These are phyloP conservation scores for Poicephalus meyeri DNA, from an alignment of 2,113 vertebrate genomes.

Conservation along the genomic window DNA sequence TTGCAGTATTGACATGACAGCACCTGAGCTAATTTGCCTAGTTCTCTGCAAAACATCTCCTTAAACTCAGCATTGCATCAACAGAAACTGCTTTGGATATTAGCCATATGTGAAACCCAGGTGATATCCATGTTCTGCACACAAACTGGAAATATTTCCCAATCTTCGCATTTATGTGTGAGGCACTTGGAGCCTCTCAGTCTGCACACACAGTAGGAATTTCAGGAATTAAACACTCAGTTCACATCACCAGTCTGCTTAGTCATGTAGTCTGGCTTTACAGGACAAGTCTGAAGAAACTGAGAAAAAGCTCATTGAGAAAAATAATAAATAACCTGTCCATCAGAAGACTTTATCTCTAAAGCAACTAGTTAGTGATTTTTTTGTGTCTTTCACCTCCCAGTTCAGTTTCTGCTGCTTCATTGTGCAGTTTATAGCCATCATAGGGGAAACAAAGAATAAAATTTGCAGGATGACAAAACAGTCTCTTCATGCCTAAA, in stretches of 20 bases:
- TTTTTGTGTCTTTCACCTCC: background rate
- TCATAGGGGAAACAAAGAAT: accelerated
- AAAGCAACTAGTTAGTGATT: background rate
- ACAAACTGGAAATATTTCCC: background rate
- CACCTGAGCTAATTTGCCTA: background rate
- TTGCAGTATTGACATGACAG: accelerated
- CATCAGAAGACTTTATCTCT: background rate
- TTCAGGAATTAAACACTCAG: background rate
- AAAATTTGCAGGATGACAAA: background rate
- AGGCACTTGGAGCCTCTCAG: background rate
- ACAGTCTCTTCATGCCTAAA: background rate
- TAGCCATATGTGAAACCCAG: background rate
- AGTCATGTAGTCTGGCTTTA: background rate
- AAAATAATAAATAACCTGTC: background rate
- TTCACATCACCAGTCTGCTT: background rate
- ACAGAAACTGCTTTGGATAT: background rate
- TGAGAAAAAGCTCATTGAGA: background rate
- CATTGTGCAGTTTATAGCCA: background rate
- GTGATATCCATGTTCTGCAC: background rate
- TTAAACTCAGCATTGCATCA: background rate
- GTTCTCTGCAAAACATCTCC: background rate
- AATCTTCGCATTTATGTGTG: background rate
- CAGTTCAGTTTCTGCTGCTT: background rate
- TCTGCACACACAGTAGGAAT: background rate
- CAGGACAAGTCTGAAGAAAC: background rate